Evolutionary conservation across 92 coral and sea anemone genomes (phyloP).

Genomic region (Bergia puertoricense): DNA sequence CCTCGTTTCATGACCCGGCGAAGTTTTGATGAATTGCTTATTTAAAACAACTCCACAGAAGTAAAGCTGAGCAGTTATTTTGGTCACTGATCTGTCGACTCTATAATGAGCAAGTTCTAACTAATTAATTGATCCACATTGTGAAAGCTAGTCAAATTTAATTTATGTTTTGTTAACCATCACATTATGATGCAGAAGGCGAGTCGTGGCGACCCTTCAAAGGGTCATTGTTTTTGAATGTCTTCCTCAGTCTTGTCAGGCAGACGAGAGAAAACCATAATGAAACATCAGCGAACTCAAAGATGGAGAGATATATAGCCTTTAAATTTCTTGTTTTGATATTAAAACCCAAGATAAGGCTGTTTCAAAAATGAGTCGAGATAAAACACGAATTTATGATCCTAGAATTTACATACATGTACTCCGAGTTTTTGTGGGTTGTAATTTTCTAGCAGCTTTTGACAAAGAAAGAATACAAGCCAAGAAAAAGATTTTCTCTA

Average conservation of each 20-base stretch:
- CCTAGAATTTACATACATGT: neutral
- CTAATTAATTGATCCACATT: neutral
- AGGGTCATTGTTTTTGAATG: neutral
- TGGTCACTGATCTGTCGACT: neutral
- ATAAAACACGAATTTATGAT: neutral
- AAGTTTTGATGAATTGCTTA: neutral
- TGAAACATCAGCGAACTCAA: neutral
- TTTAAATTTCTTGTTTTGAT: slow-evolving; percentile 17
- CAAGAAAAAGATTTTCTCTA: neutral
- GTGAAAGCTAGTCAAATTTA: neutral
- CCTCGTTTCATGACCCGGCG: neutral
- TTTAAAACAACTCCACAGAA: neutral
- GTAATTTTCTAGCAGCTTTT: neutral
- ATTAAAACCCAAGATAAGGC: slow-evolving; percentile 1
- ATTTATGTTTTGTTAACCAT: neutral
- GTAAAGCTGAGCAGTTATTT: neutral
- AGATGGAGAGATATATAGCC: neutral
- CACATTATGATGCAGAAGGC: neutral
- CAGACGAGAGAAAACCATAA: neutral
- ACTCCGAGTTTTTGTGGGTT: neutral
- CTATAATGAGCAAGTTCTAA: neutral
- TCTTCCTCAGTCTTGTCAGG: neutral
- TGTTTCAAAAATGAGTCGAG: neutral
- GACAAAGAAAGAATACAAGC: neutral
- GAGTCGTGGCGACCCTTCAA: neutral